A percentile compares a stretch with the other conserved stretches of the same genome.
These are phyloP conservation scores for Ammodytes marinus DNA, from an alignment of 2,113 vertebrate genomes.

Conservation along the genomic window DNA sequence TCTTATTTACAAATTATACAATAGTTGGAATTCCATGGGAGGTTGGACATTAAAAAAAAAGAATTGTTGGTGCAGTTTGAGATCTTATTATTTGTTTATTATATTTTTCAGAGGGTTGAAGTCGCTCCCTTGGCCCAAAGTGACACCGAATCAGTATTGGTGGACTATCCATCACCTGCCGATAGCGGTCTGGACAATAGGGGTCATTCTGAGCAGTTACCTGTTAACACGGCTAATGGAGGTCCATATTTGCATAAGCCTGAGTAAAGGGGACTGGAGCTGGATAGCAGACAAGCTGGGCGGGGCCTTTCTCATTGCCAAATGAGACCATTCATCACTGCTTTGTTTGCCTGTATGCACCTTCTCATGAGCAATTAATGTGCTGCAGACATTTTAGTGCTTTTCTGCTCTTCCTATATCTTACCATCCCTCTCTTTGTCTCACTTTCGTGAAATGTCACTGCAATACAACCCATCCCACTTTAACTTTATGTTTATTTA, in stretches of 20 bases:
- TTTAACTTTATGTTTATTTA: constrained; percentile 60
- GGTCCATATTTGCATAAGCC: constrained; percentile 74
- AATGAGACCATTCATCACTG: constrained; percentile 87
- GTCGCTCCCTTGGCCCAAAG: constrained; percentile 40
- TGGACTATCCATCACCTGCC: constrained; percentile 65
- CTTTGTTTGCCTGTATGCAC: constrained; percentile 79
- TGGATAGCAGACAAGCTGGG: constrained; percentile 65
- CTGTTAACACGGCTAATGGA: constrained; percentile 78
- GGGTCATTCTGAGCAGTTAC: constrained; percentile 71
- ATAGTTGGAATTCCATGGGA: background rate
- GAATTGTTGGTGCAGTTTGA: constrained; percentile 26
- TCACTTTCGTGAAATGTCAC: constrained; percentile 61
- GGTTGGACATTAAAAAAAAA: constrained; percentile 5
- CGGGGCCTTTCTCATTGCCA: constrained; percentile 74
- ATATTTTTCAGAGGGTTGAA: constrained; percentile 37
- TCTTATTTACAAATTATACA: constrained; percentile 7
- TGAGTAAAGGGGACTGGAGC: constrained; percentile 54
- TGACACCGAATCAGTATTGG: constrained; percentile 38
- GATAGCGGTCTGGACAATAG: constrained; percentile 57
- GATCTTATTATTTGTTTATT: constrained; percentile 50
- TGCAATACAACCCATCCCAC: constrained; percentile 42
- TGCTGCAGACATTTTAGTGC: constrained; percentile 71
- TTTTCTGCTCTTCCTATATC: constrained; percentile 63
- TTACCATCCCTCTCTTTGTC: constrained; percentile 76
- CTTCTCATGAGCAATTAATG: constrained; percentile 87